Percentiles rank a stretch among this genome's conserved stretches.
These are phyloP conservation scores for Charanyca ferruginea DNA, from an alignment of 2,888 invertebrate genomes.

Conservation along the genomic window DNA sequence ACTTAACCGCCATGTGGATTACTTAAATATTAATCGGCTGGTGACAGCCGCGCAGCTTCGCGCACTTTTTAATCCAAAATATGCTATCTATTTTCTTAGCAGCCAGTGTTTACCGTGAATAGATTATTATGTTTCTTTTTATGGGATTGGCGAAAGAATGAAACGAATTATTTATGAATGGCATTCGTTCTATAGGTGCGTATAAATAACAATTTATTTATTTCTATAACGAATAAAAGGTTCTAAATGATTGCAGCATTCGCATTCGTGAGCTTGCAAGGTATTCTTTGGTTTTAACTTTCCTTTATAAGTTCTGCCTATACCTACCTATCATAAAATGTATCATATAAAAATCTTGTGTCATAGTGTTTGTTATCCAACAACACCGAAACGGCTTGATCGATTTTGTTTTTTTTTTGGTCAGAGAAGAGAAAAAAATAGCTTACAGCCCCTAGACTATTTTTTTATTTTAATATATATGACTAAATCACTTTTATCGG, in stretches of 20 bases:
- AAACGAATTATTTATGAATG: constrained; percentile 34
- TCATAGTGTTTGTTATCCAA: too few species aligned
- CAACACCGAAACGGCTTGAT: too few species aligned
- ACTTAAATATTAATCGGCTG: constrained; percentile 46
- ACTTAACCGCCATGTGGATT: constrained; percentile 29
- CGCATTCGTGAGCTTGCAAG: background rate
- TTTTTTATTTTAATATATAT: too few species aligned
- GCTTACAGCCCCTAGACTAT: too few species aligned
- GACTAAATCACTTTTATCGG: too few species aligned
- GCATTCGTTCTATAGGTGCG: constrained; percentile 27
- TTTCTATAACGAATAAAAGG: background rate
- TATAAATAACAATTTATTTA: constrained; percentile 3
- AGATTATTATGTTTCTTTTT: constrained; percentile 20
- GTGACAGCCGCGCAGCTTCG: constrained; percentile 8
- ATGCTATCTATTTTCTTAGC: constrained; percentile 37
- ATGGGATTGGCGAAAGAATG: constrained; percentile 29
- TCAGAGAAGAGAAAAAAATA: too few species aligned
- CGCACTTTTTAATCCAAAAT: constrained; percentile 42
- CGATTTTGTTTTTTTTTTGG: too few species aligned
- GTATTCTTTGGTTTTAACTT: background rate
- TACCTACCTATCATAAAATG: too few species aligned
- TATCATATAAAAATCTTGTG: too few species aligned
- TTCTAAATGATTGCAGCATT: background rate
- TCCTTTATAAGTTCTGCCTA: background rate
- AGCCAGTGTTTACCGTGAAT: background rate